Conservation (phyloP, 30 jellyfish, hydroid and myxozoan genomes). For the Hydra vulgaris region DNA sequence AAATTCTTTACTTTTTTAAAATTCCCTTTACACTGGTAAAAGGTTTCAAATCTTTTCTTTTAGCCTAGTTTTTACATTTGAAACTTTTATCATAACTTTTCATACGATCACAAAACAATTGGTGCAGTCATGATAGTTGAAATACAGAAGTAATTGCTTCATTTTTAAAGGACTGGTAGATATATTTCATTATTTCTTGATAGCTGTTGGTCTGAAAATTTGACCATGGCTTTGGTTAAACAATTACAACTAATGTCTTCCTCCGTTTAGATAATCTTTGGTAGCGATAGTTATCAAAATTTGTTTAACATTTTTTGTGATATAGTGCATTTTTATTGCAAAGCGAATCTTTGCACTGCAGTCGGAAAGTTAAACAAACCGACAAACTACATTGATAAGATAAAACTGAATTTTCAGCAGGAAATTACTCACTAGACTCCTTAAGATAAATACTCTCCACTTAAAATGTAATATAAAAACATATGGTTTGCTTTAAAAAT, state of each 20-base stretch:
- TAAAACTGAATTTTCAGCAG: no score
- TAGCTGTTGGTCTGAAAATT: not conserved
- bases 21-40: not conserved
- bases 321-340: no score
- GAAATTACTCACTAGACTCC: no score
- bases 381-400: no score
- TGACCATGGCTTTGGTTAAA: not conserved
- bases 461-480: no score
- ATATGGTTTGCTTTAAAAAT: no score
- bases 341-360: no score
- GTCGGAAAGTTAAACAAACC: no score
- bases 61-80: not conserved
- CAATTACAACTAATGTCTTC: not conserved
- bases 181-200: not conserved
- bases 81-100: not conserved
- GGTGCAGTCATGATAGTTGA: slow-evolving; percentile 3
- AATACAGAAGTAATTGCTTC: slow-evolving; percentile 1
- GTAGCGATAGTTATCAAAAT: no score
- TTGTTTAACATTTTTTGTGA: no score
- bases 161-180: not conserved
- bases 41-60: not conserved
- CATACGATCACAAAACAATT: not conserved
- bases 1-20: not conserved
- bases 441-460: no score
- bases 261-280: no score